Evolutionary conservation across 2,888 invertebrate species (phyloP), one percentile per base, ranked within the genome.

Genomic region (Melanotus villosus): DNA sequence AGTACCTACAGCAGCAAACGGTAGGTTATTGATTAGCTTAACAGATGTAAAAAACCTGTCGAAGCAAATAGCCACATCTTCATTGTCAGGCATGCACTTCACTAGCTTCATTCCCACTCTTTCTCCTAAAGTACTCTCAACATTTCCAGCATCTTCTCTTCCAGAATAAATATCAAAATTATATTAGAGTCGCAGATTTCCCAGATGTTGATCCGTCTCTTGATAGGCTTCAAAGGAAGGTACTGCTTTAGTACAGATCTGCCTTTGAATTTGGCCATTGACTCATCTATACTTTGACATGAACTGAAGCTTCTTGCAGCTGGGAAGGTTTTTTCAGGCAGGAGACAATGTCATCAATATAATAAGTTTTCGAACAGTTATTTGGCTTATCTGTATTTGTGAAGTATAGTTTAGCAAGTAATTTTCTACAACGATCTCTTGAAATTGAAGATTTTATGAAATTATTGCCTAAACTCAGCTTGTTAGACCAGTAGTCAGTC

Each of bases 61-160:
- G 65, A 72, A 70, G 41, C 58, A 68, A 32, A 69, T 32, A 36
- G 45, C 41, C 59, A 63, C 45, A 65, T 73, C 14, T 18, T 26
- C 26, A 26, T 63, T 41, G 16, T 21, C 60, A 62, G 30, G 60
- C 5, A 73, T 52, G 30, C 72, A 75, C 36, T 52, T 16, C 12
- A 47, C 52, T 60, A 75, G 73, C 65, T 74, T 75, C 7, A 56
- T 56, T 26, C 74, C 70, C 50, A 75, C 73, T 66, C 72, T 57
- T 65, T 74, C 75, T 16, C 73, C 73, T 41, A 77, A 63, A 43
- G 74, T 73, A 54, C 54, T 26, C 9, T 63, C 57, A 47, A 58
- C 38, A 7, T 26, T 7, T 26, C 4, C 3, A 18, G 16, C 60
- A 41, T 59, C 64, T 56, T 72, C 70, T 43, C 30, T 41, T 32